A percentile compares a stretch with the other conserved stretches of the same genome.
phyloP scores from a whole-genome alignment of 2,113 vertebrate species.

The Peucedramus taeniatus region DNA sequence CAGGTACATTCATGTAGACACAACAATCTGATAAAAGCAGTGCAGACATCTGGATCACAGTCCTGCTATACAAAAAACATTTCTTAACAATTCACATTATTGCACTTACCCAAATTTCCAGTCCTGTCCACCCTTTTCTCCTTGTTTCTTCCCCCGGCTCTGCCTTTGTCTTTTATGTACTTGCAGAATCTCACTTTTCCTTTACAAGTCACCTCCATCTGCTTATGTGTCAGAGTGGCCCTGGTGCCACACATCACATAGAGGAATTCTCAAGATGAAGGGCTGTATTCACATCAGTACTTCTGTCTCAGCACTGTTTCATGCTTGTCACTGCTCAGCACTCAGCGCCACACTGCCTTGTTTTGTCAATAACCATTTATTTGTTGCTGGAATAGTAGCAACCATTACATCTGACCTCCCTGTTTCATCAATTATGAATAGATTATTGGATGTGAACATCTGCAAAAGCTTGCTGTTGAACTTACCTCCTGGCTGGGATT shows the following conservation, averaged over 20 bases:
- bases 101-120: conserved; percentile 75
- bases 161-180: conserved; percentile 30
- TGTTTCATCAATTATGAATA: conserved; percentile 99
- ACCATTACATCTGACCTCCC: conserved; percentile 99
- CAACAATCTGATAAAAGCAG: conserved; percentile 71
- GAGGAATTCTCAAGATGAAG: conserved; percentile 56
- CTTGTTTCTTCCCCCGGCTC: not conserved
- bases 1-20: conserved; percentile 71
- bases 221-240: conserved; percentile 50
- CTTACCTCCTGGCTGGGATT: conserved; percentile 97
- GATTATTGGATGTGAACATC: conserved; percentile 99
- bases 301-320: conserved; percentile 48
- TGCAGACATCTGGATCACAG: conserved; percentile 75
- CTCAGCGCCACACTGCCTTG: conserved; percentile 87
- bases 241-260: conserved; percentile 4
- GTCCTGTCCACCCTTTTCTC: conserved; percentile 10
- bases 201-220: conserved; percentile 51
- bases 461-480: conserved; percentile 92
- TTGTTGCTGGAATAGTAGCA: conserved; percentile 93
- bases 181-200: conserved; percentile 23
- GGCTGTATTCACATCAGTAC: conserved; percentile 26
- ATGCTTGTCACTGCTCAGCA: conserved; percentile 77
- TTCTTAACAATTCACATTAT: conserved; percentile 62
- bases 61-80: conserved; percentile 15
- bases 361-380: conserved; percentile 99